A percentile compares a stretch with the other conserved stretches of the same genome.
These are phyloP conservation scores for Archivesica marissinica DNA, from an alignment of 1,140 invertebrate species.

Conservation along the genomic window DNA sequence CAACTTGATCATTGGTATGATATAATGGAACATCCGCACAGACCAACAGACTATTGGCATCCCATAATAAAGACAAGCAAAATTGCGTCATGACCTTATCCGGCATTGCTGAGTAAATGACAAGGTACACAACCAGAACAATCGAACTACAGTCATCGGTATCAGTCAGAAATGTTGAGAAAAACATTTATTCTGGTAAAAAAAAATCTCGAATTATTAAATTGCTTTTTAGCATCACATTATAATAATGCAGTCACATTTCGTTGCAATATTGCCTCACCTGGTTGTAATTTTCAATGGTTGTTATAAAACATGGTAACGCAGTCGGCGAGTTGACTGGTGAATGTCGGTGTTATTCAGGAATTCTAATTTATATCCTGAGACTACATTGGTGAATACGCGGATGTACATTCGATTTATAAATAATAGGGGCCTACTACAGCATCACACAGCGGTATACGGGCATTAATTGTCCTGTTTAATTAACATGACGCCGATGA, in stretches of 20 bases:
- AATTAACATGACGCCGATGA: no score
- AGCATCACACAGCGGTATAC: no score
- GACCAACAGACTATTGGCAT: slow-evolving; percentile 81
- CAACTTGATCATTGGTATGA: slow-evolving; percentile 82
- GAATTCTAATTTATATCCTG: no score
- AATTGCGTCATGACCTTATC: slow-evolving; percentile 74
- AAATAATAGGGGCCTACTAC: no score
- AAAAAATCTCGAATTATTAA: not conserved
- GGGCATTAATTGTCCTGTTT: no score
- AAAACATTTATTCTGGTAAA: not conserved
- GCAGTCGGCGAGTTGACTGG: no score
- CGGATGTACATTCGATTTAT: no score
- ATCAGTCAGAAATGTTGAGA: not conserved
- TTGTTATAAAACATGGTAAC: no score
- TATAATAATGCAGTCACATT: not conserved
- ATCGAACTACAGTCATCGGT: not conserved
- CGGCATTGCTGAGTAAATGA: no score
- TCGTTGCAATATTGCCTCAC: not conserved
- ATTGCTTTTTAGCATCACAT: not conserved
- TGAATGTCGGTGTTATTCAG: no score
- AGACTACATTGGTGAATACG: no score
- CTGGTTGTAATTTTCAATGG: no score
- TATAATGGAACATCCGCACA: slow-evolving; percentile 82
- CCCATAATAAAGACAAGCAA: slow-evolving; percentile 81
- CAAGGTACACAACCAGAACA: not conserved